Evolutionary conservation across 2,888 invertebrate genomes (phyloP), one percentile per base, ranked within the genome.

Genomic region (Sesamia inferens): DNA sequence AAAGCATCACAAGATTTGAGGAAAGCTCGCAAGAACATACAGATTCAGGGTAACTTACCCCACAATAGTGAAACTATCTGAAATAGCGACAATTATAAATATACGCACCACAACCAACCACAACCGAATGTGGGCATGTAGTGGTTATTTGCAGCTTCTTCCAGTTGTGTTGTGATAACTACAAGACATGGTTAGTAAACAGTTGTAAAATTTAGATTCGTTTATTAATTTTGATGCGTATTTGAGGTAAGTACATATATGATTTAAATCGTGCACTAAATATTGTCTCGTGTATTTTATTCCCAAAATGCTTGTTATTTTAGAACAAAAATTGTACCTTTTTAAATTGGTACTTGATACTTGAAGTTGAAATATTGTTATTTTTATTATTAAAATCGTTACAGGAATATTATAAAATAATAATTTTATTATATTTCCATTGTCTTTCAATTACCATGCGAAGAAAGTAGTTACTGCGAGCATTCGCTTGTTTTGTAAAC

Each of bases 21-120:
- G 68, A 88, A 89, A 11, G 92, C 93, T 0, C 92, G 95, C 39
- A 90, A 86, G 65, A 86, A 88, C 10, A 90, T 92, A 78, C 91
- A 90, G 70, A 58, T 19, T 54, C 69, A 72, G 24, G 39, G 8
- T 44, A 67, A 16, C 19, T 42, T 54, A 13, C n/a, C 16, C 6
- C 14, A 64, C 5, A 5, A 31, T 22, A 13, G 42, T 42, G 14
- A 22, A 16, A 0, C 0, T 13, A 16, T 71, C n/a, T 42, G 14
- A 76, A 48, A 42, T 16, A 6, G 16, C 58, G 5, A 58, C 31
- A 2, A 31, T 31, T 31, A 31, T 8, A 31, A 24, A 16, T 8
- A 24, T 2, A 24, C 57, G 24, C 10, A 58, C 16, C 16, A 58
- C 5, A 5, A 58, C 58, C 31, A 7, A 58, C 16, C 16, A 58